Evolutionary conservation across 2,113 vertebrate genomes (phyloP), one percentile per base, ranked within the genome.

Genomic region (Otocyon megalotis): DNA sequence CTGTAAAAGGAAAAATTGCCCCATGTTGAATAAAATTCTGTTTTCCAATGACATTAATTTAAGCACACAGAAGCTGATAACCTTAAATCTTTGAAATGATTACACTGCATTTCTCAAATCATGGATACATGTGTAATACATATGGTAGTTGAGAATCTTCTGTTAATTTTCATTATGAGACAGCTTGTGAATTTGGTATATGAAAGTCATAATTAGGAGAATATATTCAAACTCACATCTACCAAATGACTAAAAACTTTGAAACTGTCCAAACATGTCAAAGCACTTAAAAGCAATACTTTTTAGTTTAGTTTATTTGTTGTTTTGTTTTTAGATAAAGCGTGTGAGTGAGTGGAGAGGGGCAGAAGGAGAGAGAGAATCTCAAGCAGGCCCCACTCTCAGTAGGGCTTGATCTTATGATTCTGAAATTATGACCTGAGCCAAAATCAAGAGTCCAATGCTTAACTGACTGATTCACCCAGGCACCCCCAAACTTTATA

Each of bases 161-260:
- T 88, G 12, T 72, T 88, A 90, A 48, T 76, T 96, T 96, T 95
- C 20, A 72, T 83, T 74, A 58, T 69, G 72, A 96, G 53, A 35
- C 15, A 83, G 60, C 9, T 89, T 87, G 67, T 19, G 8, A 89
- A 81, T 93, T 96, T 94, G 67, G 6, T 96, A 15, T 71, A 28
- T 93, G 67, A 90, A 82, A 32, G 26, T 50, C 15, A 88, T 69
- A 43, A 83, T 43, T 77, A 50, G 26, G 19, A 76, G 32, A 65
- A 26, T 48, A 71, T 79, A 62, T 69, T 95, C 48, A 90, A 92
- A 62, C 10, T 93, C 9, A 16, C 5, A 37, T 81, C 26, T 83
- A 26, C 32, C 79, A 80, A 20, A 20, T 83, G 62, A n/a, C 17
- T 93, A 83, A 95, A 87, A 87, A 76, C 74, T 35, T 89, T 92